Base-by-base conservation (phyloP, 2,113 vertebrate species). In the Gorsachius goisagi region DNA sequence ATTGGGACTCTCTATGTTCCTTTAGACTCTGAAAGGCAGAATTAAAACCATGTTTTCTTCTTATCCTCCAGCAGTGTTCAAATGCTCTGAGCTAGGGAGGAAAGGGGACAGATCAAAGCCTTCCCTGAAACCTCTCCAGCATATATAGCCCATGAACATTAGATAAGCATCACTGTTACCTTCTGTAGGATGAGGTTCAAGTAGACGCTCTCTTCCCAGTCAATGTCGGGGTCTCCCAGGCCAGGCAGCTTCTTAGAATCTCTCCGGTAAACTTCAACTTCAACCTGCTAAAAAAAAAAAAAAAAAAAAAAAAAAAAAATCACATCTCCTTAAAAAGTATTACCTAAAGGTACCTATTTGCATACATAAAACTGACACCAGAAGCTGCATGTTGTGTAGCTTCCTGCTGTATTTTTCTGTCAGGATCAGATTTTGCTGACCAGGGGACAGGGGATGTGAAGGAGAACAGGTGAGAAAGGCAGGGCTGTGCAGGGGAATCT, bases 171-270 rank as follows among this genome's bases (percentile, higher is more conserved):
- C 55, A 32, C 62, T 47, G 52, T 75, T 35, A 99, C 99, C 98
- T 99, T 99, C 98, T 99, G 99, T 39, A 99, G 97, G 94, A 99
- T 99, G 64, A 99, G 99, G 82, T 99, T 99, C 96, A 99, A 96
- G 98, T 99, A 99, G 85, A 99, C 99, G 1, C 99, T 99, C 97
- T 99, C 99, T 95, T 99, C 99, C 99, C 99, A 99, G 97, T 99
- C 99, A 13, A 99, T 99, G 95, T 99, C 99, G 0, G 99, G 99
- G 90, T 99, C 99, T 2, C 99, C 99, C 12, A 99, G 98, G 56
- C 99, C 99, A 0, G 99, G 99, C 60, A 99, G 98, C 98, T 99
- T 99, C 98, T 99, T 99, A 5, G 99, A 99, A 98, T 99, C 99
- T 55, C 99, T 98, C 76, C 99, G 97, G 97, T 99, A 99, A 35